Evolutionary conservation across 2,797 vertebrate species (phyloP), one percentile per base, ranked within the genome.

Genomic region (Tapera naevia): DNA sequence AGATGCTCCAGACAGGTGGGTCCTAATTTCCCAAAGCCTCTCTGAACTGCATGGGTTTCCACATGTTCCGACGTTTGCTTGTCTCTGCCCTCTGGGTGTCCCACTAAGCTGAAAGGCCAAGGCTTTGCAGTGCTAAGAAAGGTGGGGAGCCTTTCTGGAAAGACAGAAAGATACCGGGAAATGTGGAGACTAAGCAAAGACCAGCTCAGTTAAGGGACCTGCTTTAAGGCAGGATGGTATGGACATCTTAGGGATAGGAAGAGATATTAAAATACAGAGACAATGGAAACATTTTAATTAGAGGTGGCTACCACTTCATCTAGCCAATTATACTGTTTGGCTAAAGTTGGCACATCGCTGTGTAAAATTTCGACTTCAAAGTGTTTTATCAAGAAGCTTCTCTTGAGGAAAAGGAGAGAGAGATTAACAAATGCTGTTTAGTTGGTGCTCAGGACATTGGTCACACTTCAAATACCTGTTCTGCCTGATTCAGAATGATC

Each of bases 401-500:
- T 80, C 48, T 67, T 54, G 45, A 32, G 76, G 60, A 80, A 88
- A 72, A 89, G 35, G 24, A 60, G 28, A 39, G 32, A 74, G 45
- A 64, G 35, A 80, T n/a, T 35, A 58, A 80, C 23, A 80, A 88
- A 86, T 84, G 32, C 16, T 84, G 43, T 92, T 93, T 73, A 76
- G 70, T 19, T 89, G 39, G 67, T 86, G 91, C 86, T 93, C 73
- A 80, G 87, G 85, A 84, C 67, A 30, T 79, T 81, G 43, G 82
- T 82, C 80, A 43, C 7, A 4, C 60, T 90, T 96, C 80, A 96
- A 90, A 94, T 86, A 73, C 45, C 76, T 76, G 32, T 67, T 90
- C 86, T 95, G 76, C 70, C 73, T 81, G 76, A 81, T 67, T 65
- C 80, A 71, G 48, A 95, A 94, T 57, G 76, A 91, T 76, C 67